phyloP scores from a whole-genome alignment of 2,888 invertebrate species.

The Pediacus dermestoides region DNA sequence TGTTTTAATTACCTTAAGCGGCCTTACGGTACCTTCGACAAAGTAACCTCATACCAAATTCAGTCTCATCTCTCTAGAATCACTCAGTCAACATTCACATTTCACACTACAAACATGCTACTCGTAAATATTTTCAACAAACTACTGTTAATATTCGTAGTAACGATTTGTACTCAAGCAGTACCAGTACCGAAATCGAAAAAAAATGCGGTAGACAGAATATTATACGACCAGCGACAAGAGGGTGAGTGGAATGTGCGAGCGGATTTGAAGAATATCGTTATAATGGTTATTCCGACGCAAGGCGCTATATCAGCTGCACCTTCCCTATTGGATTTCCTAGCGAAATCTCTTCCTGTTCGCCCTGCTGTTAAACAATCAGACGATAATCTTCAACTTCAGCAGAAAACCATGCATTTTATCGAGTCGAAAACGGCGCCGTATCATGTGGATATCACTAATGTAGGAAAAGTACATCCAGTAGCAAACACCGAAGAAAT shows the following conservation, averaged over 20 bases:
- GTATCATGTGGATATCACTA: conserved; percentile 63
- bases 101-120: conserved; percentile 3
- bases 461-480: conserved; percentile 38
- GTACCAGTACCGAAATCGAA: conserved; percentile 3
- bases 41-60: too few species aligned
- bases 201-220: conserved; percentile 17
- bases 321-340: conserved; percentile 35
- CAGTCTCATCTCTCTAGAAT: too few species aligned
- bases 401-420: conserved; percentile 57
- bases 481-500: conserved; percentile 30
- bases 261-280: conserved; percentile 71
- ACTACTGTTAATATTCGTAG: background rate
- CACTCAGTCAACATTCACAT: background rate
- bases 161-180: background rate
- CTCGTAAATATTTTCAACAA: background rate
- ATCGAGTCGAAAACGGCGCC: conserved; percentile 65
- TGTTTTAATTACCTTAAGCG: too few species aligned
- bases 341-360: conserved; percentile 41
- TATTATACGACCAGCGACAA: conserved; percentile 68
- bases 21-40: too few species aligned
- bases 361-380: too few species aligned
- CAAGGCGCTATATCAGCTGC: conserved; percentile 16
- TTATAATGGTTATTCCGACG: conserved; percentile 57
- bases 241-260: conserved; percentile 67
- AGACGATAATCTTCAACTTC: too few species aligned